Base-by-base conservation (phyloP, 2,888 invertebrate species). In the Mythimna impura region DNA sequence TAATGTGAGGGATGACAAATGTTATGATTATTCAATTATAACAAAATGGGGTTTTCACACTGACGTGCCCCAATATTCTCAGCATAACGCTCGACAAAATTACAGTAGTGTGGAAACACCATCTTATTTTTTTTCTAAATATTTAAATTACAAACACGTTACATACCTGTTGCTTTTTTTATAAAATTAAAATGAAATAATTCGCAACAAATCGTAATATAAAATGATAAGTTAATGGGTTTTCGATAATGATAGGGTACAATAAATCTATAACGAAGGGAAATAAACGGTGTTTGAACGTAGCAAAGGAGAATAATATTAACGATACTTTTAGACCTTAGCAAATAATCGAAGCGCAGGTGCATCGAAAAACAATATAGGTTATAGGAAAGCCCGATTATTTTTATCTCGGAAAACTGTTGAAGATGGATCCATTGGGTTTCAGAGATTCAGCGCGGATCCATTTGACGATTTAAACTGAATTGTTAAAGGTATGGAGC, bases 1-100 rank as follows among this genome's bases (percentile, higher is more conserved):
- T 71, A 74, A 77, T 75, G 22, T 67, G 68, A 60, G 64, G 66
- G 74, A 70, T 78, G 77, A 73, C 17, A n/a, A n/a, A 30, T 25
- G 60, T 54, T 47, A 12, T 52, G 57, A 61, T 80, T 36, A 9
- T 67, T 64, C 55, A 22, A 70, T 43, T 17, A 12, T 34, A 58
- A 54, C 36, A 55, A 65, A 36, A 57, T 52, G 14, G 3, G 14
- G n/a, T 30, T 67, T 60, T n/a, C 14, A 62, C 66, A 66, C 58
- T 20, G 25, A 64, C n/a, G 7, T 14, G 40, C 1, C 25, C 20
- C 25, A 30, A 2, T 1, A 20, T 63, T 47, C 9, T 30, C 25
- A 20, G 9, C 30, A 7, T 3, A 57, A 9, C 20, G 34, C 2
- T 34, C 17, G 34, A 43, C 9, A 20, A 58, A 30, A 58, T n/a